A percentile compares a stretch with the other conserved stretches of the same genome.
Evolutionary conservation across 2,888 invertebrate genomes (phyloP).

Genomic region (Ectemnius continuus): DNA sequence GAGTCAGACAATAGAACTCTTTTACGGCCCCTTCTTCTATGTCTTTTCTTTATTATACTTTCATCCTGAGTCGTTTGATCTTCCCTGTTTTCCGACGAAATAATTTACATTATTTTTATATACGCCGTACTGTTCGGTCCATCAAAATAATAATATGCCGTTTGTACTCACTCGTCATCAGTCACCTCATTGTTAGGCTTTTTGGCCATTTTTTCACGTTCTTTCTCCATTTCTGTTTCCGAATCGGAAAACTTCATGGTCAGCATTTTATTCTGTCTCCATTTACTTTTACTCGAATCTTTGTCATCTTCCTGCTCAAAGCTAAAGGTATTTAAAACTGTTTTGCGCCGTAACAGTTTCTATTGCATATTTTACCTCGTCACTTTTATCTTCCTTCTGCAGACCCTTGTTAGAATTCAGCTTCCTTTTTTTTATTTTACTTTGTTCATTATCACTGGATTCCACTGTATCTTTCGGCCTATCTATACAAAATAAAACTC

Average conservation of each 20-base stretch:
- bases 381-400: constrained; percentile 17
- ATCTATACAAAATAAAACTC: not conserved
- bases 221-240: constrained; percentile 68
- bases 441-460: constrained; percentile 13
- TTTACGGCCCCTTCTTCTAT: constrained; percentile 50
- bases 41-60: not conserved
- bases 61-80: constrained; percentile 2
- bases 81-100: constrained; percentile 22
- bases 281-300: constrained; percentile 51
- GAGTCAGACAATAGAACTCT: constrained; percentile 69
- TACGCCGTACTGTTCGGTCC: not conserved
- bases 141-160: not conserved
- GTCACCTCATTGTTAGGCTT: constrained; percentile 21
- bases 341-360: constrained; percentile 4
- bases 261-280: constrained; percentile 68
- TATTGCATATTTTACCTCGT: constrained; percentile 26
- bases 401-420: constrained; percentile 10
- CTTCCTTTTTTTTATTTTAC: constrained; percentile 10
- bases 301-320: constrained; percentile 33
- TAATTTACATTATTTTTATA: not conserved
- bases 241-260: constrained; percentile 66
- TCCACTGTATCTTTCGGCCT: constrained; percentile 14
- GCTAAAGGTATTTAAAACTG: constrained; percentile 2
- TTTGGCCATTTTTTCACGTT: constrained; percentile 50
- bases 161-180: constrained; percentile 17